Evolutionary conservation across 2,888 invertebrate species (phyloP), one percentile per base, ranked within the genome.

Genomic region (Eristalis pertinax): DNA sequence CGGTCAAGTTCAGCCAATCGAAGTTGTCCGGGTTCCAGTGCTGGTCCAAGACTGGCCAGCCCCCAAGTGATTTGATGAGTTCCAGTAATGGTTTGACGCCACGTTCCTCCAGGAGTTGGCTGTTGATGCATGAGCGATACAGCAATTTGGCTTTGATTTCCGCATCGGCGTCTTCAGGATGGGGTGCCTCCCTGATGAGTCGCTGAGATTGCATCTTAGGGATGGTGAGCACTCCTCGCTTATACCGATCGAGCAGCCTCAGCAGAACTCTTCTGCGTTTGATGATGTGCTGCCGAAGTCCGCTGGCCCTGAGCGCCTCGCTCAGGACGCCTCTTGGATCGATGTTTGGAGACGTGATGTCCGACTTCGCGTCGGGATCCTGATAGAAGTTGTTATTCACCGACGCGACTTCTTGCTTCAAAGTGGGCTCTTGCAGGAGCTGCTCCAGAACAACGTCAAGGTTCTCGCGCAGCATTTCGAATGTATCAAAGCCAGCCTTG

Each of bases 71-170:
- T 32, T 95, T 93, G 43, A 98, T 93, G 41, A 96, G 93, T 72
- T 95, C 94, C 73, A 96, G 91, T 50, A 98, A 93, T 0, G 98
- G 98, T 85, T 94, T 94, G 88, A 96, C 95, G 7, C 95, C 96
- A 76, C 97, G 95, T 90, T 94, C 94, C 89, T 96, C 94, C 86
- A 98, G 94, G 80, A 96, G 94, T 72, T 95, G 95, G 91, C 95
- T 95, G 92, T 98, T 97, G 94, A 98, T 97, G 90, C 98, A 98
- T 4, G 98, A 97, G 91, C 95, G 95, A 91, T 97, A 98, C 19
- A 98, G 94, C 90, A 95, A 94, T 93, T 97, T 97, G 0, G 98
- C 97, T 93, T 98, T 98, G 4, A 94, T 90, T 70, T 96, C 95
- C 0, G 98, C 97, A 90, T 96, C 95, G 7, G 89, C 83, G 4